Base-by-base conservation (phyloP, 2,113 vertebrate species). In the Sebastes schlegelii region DNA sequence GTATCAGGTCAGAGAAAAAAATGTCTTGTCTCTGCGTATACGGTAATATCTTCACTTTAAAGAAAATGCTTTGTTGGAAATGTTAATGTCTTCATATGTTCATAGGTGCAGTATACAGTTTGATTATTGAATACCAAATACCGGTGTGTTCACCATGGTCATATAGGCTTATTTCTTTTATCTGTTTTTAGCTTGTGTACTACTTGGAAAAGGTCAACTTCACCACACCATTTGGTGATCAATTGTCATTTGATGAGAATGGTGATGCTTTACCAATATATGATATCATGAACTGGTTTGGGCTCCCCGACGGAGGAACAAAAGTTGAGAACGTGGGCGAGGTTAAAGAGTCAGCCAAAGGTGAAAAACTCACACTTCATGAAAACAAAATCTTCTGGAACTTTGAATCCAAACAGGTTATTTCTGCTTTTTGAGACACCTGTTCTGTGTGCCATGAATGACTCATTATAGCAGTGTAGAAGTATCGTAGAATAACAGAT, bases 241-340 rank as follows among this genome's bases (percentile, higher is more conserved):
- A 85, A 40, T 90, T 95, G 8, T 92, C 90, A 13, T 95, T 95
- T 88, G 92, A 95, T 69, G 74, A 93, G 14, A 94, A 95, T 57
- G 95, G 94, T 4, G 92, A 95, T 86, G 93, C 86, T 4, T 61
- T 94, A 60, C 92, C 93, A 67, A 89, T 94, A 10, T 95, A 95
- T 62, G 94, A 95, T 62, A 61, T 95, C 10, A 84, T 95, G 91
- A 95, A 94, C 86, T 95, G 95, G 94, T 43, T 88, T 57, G 82
- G 73, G 85, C 89, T 85, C 49, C 74, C 85, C 6, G 87, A 93
- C 63, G 93, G 92, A 49, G 79, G 51, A 9, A 83, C 67, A 0
- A 72, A 86, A 61, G 52, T 94, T 48, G 82, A 88, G 48, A 93
- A 70, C 76, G 86, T 95, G 1, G 94, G 94, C 16, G 82, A 81